Percentiles rank a stretch among this genome's conserved stretches.
phyloP scores from a whole-genome alignment of 2,797 vertebrate genomes.

The Scleropages formosus region DNA sequence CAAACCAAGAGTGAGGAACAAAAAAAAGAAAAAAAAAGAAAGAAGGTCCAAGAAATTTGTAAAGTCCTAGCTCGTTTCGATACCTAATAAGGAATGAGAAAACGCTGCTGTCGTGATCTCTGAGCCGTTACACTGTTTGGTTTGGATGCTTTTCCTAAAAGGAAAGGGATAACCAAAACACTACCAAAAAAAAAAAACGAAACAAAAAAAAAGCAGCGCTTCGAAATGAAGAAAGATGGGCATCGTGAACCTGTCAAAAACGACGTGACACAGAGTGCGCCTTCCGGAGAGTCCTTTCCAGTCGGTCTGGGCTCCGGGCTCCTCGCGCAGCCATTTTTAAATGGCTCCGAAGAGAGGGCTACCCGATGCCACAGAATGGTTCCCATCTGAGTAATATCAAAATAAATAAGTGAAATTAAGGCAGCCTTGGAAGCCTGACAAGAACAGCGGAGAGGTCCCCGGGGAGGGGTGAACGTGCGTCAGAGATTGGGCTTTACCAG shows the following conservation, averaged over 20 bases:
- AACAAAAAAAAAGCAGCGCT: neutral
- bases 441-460: constrained; percentile 42
- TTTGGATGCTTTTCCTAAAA: constrained; percentile 20
- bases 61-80: neutral
- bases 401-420: constrained; percentile 48
- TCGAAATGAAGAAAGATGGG: neutral
- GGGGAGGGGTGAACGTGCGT: constrained; percentile 41
- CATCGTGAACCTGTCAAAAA: constrained; percentile 9
- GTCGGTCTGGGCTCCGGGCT: neutral
- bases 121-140: constrained; percentile 22
- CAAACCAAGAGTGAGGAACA: too few species aligned
- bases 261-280: neutral
- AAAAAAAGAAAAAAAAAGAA: too few species aligned
- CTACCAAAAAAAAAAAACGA: neutral
- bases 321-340: neutral
- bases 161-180: neutral
- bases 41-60: neutral
- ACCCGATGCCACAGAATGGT: constrained; percentile 27
- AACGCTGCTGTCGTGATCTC: constrained; percentile 11
- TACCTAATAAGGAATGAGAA: constrained; percentile 11
- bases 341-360: constrained; percentile 17
- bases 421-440: constrained; percentile 47
- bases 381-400: constrained; percentile 45
- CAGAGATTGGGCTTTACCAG: constrained; percentile 44
- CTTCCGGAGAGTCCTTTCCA: neutral